Evolutionary conservation across 1,140 invertebrate genomes (phyloP).

Genomic region (Nasonia longicornis): DNA sequence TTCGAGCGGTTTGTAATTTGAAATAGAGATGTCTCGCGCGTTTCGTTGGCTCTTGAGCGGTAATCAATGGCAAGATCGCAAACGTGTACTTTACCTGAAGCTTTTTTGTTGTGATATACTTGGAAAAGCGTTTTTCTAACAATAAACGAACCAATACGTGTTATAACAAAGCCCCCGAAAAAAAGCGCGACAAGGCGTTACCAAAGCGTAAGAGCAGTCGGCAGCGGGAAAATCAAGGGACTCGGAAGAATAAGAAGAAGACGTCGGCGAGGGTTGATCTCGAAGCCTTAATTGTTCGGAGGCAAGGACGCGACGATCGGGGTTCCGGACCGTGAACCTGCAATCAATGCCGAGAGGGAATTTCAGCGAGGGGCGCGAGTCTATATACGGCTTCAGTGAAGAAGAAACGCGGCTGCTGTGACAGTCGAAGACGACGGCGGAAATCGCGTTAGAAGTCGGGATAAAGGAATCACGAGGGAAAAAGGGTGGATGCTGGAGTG

Average conservation of each 20-base stretch:
- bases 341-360: constrained; percentile 60
- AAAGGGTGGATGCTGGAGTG: background rate
- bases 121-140: background rate
- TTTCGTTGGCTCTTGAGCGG: background rate
- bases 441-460: background rate
- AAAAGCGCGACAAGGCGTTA: background rate
- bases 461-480: background rate
- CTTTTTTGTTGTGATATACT: background rate
- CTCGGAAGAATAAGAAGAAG: background rate
- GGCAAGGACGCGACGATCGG: constrained; percentile 67
- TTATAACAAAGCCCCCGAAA: background rate
- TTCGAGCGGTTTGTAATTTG: background rate
- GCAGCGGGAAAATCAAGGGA: background rate
- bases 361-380: background rate
- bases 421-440: background rate
- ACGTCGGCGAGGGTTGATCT: background rate
- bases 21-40: background rate
- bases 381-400: background rate
- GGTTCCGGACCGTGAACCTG: constrained; percentile 66
- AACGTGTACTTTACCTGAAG: background rate
- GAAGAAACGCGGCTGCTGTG: background rate
- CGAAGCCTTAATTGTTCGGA: constrained; percentile 60
- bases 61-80: background rate
- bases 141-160: no score
- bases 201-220: background rate